These are phyloP conservation scores for Naso thynnoides DNA, from an alignment of 2,797 vertebrate species.

Conservation along the genomic window DNA sequence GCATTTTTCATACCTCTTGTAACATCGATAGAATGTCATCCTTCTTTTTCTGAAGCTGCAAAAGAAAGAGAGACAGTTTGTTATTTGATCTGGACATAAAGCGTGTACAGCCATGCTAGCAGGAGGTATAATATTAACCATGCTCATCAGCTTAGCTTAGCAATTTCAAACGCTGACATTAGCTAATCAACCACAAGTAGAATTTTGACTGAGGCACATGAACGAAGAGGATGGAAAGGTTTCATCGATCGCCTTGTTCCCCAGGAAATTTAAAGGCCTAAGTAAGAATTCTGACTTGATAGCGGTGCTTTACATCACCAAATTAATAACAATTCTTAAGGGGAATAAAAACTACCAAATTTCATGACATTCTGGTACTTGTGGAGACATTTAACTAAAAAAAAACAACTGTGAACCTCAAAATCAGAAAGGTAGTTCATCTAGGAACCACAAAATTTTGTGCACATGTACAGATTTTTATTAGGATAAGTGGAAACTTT, in stretches of 20 bases:
- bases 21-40: constrained; percentile 84
- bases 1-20: constrained; percentile 81
- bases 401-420: not conserved
- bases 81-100: not conserved
- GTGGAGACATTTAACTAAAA: not conserved
- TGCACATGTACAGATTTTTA: not conserved
- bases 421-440: not conserved
- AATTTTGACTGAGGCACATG: not conserved
- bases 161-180: not conserved
- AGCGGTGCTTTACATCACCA: not conserved
- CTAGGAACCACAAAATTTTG: not conserved
- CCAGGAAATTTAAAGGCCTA: no score
- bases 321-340: not conserved
- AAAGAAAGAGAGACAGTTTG: constrained; percentile 20
- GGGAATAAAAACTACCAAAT: not conserved
- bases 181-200: not conserved
- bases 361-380: not conserved
- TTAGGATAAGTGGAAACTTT: not conserved
- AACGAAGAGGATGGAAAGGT: no score
- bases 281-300: no score
- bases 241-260: no score
- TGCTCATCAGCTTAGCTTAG: not conserved
- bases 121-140: not conserved
- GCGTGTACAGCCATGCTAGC: not conserved
- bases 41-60: constrained; percentile 85